Evolutionary conservation across 2,888 invertebrate genomes (phyloP).

Genomic region (Odontocolon sp.): DNA sequence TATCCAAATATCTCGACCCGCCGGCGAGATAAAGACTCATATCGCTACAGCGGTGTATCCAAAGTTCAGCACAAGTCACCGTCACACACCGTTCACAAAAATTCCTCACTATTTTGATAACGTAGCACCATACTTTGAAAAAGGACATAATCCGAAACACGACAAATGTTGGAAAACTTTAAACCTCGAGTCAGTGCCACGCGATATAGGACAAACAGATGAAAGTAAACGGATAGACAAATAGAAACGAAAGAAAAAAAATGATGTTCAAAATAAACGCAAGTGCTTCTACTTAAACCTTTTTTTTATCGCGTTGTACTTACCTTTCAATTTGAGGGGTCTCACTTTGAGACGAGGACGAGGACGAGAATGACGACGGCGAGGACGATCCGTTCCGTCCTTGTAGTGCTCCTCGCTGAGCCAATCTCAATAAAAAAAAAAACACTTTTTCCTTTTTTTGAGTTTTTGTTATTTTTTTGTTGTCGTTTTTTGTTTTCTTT

Average conservation of each 20-base stretch:
- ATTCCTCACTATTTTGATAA: constrained; percentile 50
- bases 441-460: constrained; percentile 21
- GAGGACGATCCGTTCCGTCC: constrained; percentile 54
- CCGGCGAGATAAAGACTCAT: constrained; percentile 47
- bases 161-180: constrained; percentile 12
- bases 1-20: constrained; percentile 47
- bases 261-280: neutral
- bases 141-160: neutral
- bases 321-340: constrained; percentile 47
- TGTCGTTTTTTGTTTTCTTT: neutral
- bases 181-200: constrained; percentile 6
- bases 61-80: constrained; percentile 57
- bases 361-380: constrained; percentile 66
- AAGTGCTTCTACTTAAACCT: neutral
- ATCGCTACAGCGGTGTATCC: constrained; percentile 58
- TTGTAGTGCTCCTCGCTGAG: constrained; percentile 35
- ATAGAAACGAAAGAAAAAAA: neutral
- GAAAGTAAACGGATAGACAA: neutral
- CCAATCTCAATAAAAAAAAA: constrained; percentile 44
- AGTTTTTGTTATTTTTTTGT: constrained; percentile 6
- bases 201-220: neutral
- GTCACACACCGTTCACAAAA: constrained; percentile 55
- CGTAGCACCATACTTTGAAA: constrained; percentile 40
- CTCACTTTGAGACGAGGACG: constrained; percentile 61
- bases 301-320: constrained; percentile 51